phyloP scores from a whole-genome alignment of 2,888 invertebrate species.

The Agrotis ipsilon region DNA sequence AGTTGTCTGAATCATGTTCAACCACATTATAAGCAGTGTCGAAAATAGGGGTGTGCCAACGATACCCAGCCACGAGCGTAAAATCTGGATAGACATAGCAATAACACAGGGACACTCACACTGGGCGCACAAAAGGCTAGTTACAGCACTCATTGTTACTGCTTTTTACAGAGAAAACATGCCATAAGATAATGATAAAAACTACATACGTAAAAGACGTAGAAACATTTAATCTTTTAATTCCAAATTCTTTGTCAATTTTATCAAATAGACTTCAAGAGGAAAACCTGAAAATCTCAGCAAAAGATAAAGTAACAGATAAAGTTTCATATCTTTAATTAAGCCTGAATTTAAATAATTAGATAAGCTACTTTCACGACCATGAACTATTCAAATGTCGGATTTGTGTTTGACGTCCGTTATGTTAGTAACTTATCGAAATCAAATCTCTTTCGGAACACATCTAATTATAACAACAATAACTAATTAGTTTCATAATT shows the following conservation, averaged over 20 bases:
- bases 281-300: neutral
- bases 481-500: constrained; percentile 48
- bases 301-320: neutral
- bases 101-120: too few relatives aligned
- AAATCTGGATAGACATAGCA: too few relatives aligned
- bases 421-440: constrained; percentile 13
- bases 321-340: neutral
- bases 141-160: neutral
- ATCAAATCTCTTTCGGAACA: constrained; percentile 33
- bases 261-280: neutral
- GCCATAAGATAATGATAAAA: neutral
- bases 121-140: too few relatives aligned
- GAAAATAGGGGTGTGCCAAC: too few relatives aligned
- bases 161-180: constrained; percentile 21
- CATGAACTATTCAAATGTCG: constrained; percentile 7
- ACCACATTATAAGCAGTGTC: neutral
- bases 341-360: neutral
- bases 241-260: neutral
- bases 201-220: neutral
- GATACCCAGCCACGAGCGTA: too few relatives aligned
- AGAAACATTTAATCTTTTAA: neutral
- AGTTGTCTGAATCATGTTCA: neutral
- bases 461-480: constrained; percentile 38
- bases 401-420: neutral
- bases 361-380: neutral